Evolutionary conservation across 2,888 invertebrate genomes (phyloP).

Genomic region (Sialis lutaria): DNA sequence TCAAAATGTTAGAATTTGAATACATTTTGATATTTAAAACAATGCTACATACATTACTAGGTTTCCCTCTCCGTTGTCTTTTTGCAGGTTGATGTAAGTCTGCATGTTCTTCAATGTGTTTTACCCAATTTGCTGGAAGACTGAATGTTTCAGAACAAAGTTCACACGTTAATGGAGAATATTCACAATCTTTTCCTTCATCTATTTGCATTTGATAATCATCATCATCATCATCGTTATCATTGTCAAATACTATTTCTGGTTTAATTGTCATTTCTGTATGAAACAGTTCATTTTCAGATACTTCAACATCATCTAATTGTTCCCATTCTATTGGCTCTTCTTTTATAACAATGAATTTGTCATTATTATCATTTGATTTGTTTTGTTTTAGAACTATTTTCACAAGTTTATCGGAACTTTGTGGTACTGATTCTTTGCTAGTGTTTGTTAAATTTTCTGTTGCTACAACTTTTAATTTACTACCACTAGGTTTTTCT

Average conservation of each 20-base stretch:
- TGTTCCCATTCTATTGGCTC: conserved; percentile 61
- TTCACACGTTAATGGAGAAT: conserved; percentile 66
- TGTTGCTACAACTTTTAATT: neutral
- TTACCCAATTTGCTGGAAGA: conserved; percentile 66
- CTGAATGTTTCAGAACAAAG: conserved; percentile 70
- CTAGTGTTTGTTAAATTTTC: conserved; percentile 7
- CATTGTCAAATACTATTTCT: conserved; percentile 25
- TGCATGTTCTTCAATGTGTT: conserved; percentile 67
- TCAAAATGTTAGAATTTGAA: neutral
- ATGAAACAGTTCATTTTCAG: conserved; percentile 47
- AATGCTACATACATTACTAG: conserved; percentile 26
- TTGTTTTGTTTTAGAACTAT: conserved; percentile 1
- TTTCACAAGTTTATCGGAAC: neutral
- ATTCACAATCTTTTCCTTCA: conserved; percentile 38
- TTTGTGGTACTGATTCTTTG: neutral
- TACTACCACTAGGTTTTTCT: neutral
- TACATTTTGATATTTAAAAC: conserved; percentile 17
- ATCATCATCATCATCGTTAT: conserved; percentile 14
- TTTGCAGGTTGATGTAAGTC: conserved; percentile 37
- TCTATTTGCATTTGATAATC: conserved; percentile 21
- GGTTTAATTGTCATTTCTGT: conserved; percentile 52
- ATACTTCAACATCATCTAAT: conserved; percentile 40
- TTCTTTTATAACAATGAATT: conserved; percentile 23
- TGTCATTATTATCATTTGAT: conserved; percentile 14
- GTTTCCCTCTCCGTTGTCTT: conserved; percentile 36